Base-by-base conservation (phyloP, 2,888 invertebrate species). In the Drosophila pseudotalamancana region DNA sequence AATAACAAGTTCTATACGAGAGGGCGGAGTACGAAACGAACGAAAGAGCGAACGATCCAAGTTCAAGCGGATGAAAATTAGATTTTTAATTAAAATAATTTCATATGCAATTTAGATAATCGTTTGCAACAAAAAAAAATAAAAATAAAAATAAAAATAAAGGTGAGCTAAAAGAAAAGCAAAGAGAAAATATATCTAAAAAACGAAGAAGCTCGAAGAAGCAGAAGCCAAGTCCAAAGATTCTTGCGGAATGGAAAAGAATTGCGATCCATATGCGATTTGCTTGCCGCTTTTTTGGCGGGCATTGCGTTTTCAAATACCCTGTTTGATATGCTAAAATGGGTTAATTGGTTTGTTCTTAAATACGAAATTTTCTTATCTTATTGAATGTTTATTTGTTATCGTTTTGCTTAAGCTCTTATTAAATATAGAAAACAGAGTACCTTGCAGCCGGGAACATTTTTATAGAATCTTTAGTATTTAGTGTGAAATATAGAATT, bases 41-140 rank as follows among this genome's bases (percentile, higher is more conserved):
- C 35, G n/a, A n/a, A n/a, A n/a, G n/a, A n/a, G n/a, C n/a, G n/a
- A n/a, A n/a, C n/a, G n/a, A n/a, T n/a, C n/a, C 18, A 43, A 51
- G 37, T 18, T 12, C 12, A 1, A 9, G 6, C 55, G n/a, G n/a
- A n/a, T n/a, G 64, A 89, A 91, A 90, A 90, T 91, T 90, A 89
- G 90, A 90, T 90, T 91, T 90, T 91, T 91, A 91, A 91, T 91
- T 91, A 91, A 91, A 91, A 91, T 91, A 91, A 91, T 91, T 91
- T 91, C 85, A 86, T 90, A 91, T 91, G 91, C 91, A 91, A 91
- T 91, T 91, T 91, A 91, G 90, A 91, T 91, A 91, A 91, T 91
- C 91, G 91, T 87, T 90, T 83, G 85, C 81, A 60, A 75, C 77
- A 72, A 43, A 37, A 12, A 31, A 55, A 35, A 39, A 40, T 34